Evolutionary conservation across 2,113 vertebrate genomes (phyloP).

Genomic region (Grus americana): DNA sequence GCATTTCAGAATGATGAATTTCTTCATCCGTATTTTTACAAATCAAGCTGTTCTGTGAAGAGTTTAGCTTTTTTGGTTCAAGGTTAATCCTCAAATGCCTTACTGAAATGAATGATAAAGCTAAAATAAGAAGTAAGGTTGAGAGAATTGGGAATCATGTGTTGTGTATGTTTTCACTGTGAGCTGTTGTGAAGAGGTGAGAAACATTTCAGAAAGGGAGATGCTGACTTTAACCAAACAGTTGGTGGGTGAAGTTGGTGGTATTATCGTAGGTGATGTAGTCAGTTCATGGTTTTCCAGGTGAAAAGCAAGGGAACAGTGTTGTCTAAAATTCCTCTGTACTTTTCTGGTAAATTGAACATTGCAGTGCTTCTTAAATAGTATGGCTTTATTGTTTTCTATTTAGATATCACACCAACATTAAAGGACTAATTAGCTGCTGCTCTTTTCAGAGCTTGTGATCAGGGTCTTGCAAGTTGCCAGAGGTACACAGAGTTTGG

Average conservation of each 20-base stretch:
- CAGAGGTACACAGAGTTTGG: not conserved
- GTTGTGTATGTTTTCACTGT: slow-evolving; percentile 4
- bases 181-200: not conserved
- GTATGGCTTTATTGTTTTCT: not conserved
- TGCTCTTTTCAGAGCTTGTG: not conserved
- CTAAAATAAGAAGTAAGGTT: slow-evolving; percentile 45
- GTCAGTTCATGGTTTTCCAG: not conserved
- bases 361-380: not conserved
- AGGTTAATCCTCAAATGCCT: slow-evolving; percentile 31
- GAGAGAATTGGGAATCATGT: not conserved
- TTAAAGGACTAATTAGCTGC: not conserved
- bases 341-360: not conserved
- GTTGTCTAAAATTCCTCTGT: not conserved
- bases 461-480: not conserved
- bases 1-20: not conserved
- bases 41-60: not conserved
- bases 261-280: not conserved
- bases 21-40: not conserved
- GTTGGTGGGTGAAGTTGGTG: not conserved
- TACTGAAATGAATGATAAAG: slow-evolving; percentile 18
- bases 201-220: not conserved
- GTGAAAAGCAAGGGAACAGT: not conserved
- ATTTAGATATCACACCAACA: not conserved
- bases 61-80: slow-evolving; percentile 1
- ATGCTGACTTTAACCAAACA: not conserved